These are phyloP conservation scores for Caerostris darwini DNA, from an alignment of 1,140 invertebrate species.

Conservation along the genomic window DNA sequence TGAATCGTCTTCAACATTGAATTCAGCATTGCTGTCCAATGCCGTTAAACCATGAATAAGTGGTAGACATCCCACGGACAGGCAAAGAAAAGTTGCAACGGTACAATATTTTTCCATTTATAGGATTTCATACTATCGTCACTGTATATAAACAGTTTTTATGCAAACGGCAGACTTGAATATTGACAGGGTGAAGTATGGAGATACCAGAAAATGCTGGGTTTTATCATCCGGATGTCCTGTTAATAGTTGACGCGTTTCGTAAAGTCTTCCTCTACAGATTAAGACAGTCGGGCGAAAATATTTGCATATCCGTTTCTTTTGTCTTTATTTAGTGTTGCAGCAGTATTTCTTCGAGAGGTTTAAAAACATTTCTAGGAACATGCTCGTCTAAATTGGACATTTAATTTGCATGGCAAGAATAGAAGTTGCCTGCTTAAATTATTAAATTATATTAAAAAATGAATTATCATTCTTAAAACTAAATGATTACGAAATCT, in stretches of 20 bases:
- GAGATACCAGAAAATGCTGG: constrained; percentile 19
- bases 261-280: not conserved
- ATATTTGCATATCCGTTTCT: constrained; percentile 15
- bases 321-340: not conserved
- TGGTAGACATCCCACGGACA: not conserved
- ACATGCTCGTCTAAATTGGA: too few relatives aligned
- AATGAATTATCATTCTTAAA: too few relatives aligned
- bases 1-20: not conserved
- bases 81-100: not conserved
- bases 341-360: too few relatives aligned
- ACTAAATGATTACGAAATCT: too few relatives aligned
- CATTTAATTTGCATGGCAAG: too few relatives aligned
- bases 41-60: not conserved
- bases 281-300: not conserved
- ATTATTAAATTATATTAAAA: too few relatives aligned
- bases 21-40: not conserved
- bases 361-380: too few relatives aligned
- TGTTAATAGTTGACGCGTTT: not conserved
- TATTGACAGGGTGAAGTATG: not conserved
- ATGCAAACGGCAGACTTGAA: not conserved
- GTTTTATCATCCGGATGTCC: constrained; percentile 35
- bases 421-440: too few relatives aligned
- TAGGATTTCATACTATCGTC: constrained; percentile 29
- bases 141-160: constrained; percentile 25
- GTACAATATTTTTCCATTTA: constrained; percentile 35